These are phyloP conservation scores for Venusia cambrica DNA, from an alignment of 2,888 invertebrate genomes.

Conservation along the genomic window DNA sequence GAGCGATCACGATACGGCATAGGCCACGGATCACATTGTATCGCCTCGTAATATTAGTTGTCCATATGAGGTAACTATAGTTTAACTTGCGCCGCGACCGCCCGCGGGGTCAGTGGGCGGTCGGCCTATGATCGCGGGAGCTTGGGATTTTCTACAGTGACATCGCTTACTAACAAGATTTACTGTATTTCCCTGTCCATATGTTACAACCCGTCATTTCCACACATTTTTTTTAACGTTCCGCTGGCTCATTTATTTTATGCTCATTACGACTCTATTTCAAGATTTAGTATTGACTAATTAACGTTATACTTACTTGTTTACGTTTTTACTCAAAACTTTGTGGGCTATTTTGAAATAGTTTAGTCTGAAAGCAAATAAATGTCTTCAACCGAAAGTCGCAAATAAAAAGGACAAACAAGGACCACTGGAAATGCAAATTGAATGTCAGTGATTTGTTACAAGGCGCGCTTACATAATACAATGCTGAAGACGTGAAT, in stretches of 20 bases:
- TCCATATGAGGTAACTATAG: constrained; percentile 39
- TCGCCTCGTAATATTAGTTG: constrained; percentile 30
- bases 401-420: constrained; percentile 32
- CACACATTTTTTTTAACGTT: constrained; percentile 5
- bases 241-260: constrained; percentile 10
- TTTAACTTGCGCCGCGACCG: constrained; percentile 17
- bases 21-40: constrained; percentile 32
- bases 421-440: constrained; percentile 48
- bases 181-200: constrained; percentile 9
- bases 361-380: neutral
- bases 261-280: constrained; percentile 8
- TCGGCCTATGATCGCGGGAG: constrained; percentile 26
- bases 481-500: constrained; percentile 47
- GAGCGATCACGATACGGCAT: constrained; percentile 38
- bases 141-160: constrained; percentile 31
- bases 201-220: constrained; percentile 12
- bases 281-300: constrained; percentile 6
- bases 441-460: constrained; percentile 51
- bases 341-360: neutral
- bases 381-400: constrained; percentile 4
- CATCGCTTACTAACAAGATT: constrained; percentile 22
- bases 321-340: neutral
- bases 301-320: constrained; percentile 5
- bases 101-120: constrained; percentile 28
- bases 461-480: constrained; percentile 60